Evolutionary conservation across 2,888 invertebrate genomes (phyloP).

Genomic region (Timandra comae): DNA sequence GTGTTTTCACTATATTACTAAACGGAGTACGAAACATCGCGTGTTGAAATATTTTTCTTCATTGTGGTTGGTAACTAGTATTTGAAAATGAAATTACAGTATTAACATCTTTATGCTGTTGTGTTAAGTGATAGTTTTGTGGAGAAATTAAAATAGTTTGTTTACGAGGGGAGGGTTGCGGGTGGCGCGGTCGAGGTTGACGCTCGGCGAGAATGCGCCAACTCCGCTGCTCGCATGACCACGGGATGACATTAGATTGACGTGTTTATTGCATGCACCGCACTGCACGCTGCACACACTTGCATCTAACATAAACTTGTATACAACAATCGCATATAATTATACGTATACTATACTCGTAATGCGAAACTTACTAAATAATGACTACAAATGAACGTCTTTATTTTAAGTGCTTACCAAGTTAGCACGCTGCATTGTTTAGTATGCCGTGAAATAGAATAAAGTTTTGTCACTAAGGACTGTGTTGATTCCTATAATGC

Average conservation of each 20-base stretch:
- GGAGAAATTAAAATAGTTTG: slow-evolving; percentile 7
- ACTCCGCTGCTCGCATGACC: slow-evolving; percentile 44
- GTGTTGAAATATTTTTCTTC: not conserved
- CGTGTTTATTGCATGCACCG: slow-evolving; percentile 46
- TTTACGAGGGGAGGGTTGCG: slow-evolving; percentile 29
- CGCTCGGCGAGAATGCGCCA: slow-evolving; percentile 65
- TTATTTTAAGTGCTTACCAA: too few species aligned
- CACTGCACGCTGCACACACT: slow-evolving; percentile 13
- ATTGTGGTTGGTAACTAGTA: slow-evolving; percentile 11
- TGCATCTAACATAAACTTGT: too few species aligned
- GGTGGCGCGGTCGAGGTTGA: slow-evolving; percentile 54
- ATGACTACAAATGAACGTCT: too few species aligned
- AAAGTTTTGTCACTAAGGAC: too few species aligned
- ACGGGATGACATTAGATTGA: slow-evolving; percentile 48
- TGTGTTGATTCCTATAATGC: too few species aligned
- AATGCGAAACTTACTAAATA: too few species aligned
- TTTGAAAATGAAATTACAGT: slow-evolving; percentile 17
- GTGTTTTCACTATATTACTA: not conserved
- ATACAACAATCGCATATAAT: too few species aligned
- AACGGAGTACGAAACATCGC: not conserved
- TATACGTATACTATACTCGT: too few species aligned
- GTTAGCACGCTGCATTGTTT: too few species aligned
- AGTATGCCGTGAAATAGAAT: too few species aligned
- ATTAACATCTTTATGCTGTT: slow-evolving; percentile 38
- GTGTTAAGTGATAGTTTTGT: slow-evolving; percentile 31